Percentiles rank a stretch among this genome's conserved stretches.
These are phyloP conservation scores for Trichonephila clavata DNA, from an alignment of 1,140 invertebrate genomes.

Conservation along the genomic window DNA sequence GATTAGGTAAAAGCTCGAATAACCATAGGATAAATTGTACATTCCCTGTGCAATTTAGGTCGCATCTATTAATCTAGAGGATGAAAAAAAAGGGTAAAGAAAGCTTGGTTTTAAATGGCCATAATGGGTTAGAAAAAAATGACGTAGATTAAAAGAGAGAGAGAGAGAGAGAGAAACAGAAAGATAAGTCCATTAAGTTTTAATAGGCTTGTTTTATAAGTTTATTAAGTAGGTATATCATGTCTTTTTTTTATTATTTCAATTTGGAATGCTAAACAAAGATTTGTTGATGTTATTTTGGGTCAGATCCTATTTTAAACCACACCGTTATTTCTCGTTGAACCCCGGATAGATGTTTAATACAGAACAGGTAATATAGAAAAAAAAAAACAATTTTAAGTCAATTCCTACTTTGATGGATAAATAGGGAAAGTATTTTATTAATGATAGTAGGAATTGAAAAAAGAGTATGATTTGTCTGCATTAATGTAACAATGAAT, in stretches of 20 bases:
- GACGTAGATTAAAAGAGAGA: background rate
- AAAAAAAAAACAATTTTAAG: too few species aligned
- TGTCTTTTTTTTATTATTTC: background rate
- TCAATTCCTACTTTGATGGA: too few species aligned
- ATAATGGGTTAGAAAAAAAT: background rate
- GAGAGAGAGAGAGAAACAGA: too few species aligned
- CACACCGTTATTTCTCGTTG: too few species aligned
- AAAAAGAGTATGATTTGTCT: too few species aligned
- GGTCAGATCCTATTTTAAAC: too few species aligned
- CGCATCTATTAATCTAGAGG: background rate
- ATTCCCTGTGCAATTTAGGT: background rate
- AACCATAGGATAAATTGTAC: background rate
- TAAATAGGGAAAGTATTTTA: too few species aligned
- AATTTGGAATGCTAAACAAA: background rate
- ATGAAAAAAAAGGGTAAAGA: background rate
- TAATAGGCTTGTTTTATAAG: background rate
- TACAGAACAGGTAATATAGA: too few species aligned
- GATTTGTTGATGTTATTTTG: background rate
- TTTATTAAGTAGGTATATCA: background rate
- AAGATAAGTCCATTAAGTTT: background rate
- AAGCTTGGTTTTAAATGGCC: background rate
- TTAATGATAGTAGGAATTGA: too few species aligned
- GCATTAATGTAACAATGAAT: too few species aligned
- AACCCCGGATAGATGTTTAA: too few species aligned
- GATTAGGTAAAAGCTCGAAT: conserved; percentile 25